Evolutionary conservation across 2,888 invertebrate genomes (phyloP).

Genomic region (Acleris sparsana): DNA sequence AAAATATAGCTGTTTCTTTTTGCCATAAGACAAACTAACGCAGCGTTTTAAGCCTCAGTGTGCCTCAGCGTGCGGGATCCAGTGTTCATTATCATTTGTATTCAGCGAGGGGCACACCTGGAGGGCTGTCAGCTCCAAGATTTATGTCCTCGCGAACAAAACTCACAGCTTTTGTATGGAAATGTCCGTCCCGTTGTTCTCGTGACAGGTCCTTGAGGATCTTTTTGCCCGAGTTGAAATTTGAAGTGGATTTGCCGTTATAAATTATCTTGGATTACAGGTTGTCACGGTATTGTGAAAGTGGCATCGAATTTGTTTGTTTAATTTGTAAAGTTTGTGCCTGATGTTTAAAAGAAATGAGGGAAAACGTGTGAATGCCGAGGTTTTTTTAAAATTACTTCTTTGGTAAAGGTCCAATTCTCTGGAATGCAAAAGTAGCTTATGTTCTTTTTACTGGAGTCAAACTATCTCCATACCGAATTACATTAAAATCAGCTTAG

Average conservation of each 20-base stretch:
- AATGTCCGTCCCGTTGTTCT: constrained; percentile 53
- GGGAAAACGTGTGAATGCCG: too few species aligned
- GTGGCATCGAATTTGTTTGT: constrained; percentile 11
- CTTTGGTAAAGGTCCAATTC: too few species aligned
- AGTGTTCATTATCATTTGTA: constrained; percentile 76
- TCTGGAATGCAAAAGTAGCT: too few species aligned
- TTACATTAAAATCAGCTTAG: too few species aligned
- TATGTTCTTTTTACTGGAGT: too few species aligned
- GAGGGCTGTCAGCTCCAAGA: constrained; percentile 68
- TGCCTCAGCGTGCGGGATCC: constrained; percentile 44
- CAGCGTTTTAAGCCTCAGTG: constrained; percentile 42
- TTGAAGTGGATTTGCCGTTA: constrained; percentile 35
- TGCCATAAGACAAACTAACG: constrained; percentile 10
- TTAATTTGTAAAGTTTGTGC: constrained; percentile 3
- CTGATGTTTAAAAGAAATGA: neutral
- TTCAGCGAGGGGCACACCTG: constrained; percentile 69
- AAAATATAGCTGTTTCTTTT: too few species aligned
- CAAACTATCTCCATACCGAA: too few species aligned
- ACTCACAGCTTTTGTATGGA: constrained; percentile 67
- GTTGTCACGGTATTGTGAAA: neutral
- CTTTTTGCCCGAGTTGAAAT: constrained; percentile 40
- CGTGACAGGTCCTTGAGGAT: constrained; percentile 41
- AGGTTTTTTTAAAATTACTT: too few species aligned
- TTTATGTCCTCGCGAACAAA: constrained; percentile 67
- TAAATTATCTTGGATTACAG: constrained; percentile 27